phyloP scores from a whole-genome alignment of 2,888 invertebrate genomes.

The Aspidiotus rigidus region DNA sequence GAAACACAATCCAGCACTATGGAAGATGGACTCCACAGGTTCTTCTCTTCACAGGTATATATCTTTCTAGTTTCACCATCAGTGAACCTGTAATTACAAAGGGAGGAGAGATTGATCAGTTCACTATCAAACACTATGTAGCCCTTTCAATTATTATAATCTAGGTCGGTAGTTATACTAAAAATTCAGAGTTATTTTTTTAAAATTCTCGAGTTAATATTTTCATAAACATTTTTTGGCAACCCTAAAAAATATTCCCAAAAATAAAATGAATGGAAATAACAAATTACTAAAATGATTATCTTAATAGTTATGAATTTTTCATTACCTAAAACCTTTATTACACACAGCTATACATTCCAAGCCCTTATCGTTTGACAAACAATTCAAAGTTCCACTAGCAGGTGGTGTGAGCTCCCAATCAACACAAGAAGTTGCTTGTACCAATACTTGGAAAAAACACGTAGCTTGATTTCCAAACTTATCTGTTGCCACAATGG shows the following conservation, averaged over 20 bases:
- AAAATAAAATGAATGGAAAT: not conserved
- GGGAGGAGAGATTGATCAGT: no score
- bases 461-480: constrained; percentile 82
- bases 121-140: no score
- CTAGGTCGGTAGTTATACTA: no score
- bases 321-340: constrained; percentile 53
- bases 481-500: constrained; percentile 77
- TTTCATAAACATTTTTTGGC: not conserved
- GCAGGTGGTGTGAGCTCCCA: constrained; percentile 87
- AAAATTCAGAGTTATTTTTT: no score
- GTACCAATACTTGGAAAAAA: constrained; percentile 85
- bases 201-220: no score
- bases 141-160: no score
- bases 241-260: not conserved
- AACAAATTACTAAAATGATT: no score
- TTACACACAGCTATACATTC: constrained; percentile 86
- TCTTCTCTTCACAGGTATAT: constrained; percentile 71
- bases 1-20: constrained; percentile 93
- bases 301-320: no score
- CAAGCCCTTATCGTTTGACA: constrained; percentile 66
- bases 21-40: constrained; percentile 75
- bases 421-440: constrained; percentile 87
- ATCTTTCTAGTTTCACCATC: constrained; percentile 81
- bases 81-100: constrained; percentile 55
- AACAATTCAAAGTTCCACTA: constrained; percentile 77